A percentile compares a stretch with the other conserved stretches of the same genome.
Evolutionary conservation across 2,113 vertebrate genomes (phyloP).

Genomic region (Sylvia atricapilla): DNA sequence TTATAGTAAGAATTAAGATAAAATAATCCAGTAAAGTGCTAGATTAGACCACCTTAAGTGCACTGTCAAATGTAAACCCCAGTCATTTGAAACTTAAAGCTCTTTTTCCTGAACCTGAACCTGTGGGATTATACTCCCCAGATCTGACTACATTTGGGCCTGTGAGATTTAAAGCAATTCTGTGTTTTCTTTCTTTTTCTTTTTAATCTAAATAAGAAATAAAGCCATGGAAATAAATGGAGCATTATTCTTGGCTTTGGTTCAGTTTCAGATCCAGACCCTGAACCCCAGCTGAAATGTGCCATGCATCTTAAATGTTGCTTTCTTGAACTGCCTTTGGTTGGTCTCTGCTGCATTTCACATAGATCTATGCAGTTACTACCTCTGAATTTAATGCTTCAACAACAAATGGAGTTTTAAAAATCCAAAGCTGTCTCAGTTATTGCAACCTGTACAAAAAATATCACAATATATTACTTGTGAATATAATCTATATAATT

Average conservation of each 20-base stretch:
- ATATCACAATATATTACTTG: neutral
- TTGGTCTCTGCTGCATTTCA: neutral
- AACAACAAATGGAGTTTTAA: neutral
- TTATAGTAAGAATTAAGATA: neutral
- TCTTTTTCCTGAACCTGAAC: neutral
- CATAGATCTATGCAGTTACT: neutral
- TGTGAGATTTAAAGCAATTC: neutral
- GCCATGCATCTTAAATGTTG: neutral
- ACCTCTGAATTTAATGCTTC: neutral
- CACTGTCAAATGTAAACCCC: neutral
- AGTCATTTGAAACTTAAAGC: neutral
- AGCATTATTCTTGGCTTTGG: slow-evolving; percentile 6
- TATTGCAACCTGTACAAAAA: neutral
- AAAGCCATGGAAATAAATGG: slow-evolving; percentile 25
- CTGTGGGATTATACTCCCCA: neutral
- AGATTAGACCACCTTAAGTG: neutral
- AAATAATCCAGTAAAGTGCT: neutral
- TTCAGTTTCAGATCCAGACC: neutral
- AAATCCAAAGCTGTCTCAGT: neutral
- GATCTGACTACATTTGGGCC: neutral
- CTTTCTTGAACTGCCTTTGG: neutral
- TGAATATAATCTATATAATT: neutral
- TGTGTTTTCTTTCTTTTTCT: neutral
- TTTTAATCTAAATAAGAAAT: slow-evolving; percentile 28
- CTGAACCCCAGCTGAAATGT: neutral